Percentiles rank a stretch among this genome's conserved stretches.
These are phyloP conservation scores for Pteruthius melanotis DNA, from an alignment of 2,113 vertebrate species.

Conservation along the genomic window DNA sequence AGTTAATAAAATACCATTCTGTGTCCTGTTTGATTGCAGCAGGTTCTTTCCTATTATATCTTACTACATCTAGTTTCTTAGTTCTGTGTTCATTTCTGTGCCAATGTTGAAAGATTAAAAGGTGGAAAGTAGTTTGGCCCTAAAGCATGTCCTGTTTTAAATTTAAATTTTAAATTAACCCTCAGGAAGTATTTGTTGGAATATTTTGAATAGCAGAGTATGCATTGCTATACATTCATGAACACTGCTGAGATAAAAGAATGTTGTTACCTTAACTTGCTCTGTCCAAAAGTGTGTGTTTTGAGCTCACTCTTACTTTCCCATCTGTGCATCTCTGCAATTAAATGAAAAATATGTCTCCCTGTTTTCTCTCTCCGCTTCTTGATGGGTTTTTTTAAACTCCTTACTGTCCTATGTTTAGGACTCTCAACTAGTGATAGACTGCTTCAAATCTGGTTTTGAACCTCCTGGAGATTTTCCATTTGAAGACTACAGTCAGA, in stretches of 20 bases:
- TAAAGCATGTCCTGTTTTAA: background rate
- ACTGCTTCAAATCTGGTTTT: constrained; percentile 97
- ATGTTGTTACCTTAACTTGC: background rate
- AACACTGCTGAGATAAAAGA: background rate
- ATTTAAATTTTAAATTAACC: too few species aligned
- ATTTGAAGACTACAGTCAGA: constrained; percentile 97
- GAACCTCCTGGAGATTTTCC: constrained; percentile 93
- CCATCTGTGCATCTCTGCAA: background rate
- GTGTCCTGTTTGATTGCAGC: background rate
- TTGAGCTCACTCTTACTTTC: background rate
- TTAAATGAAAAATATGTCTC: background rate
- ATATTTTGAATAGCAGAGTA: background rate
- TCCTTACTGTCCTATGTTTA: constrained; percentile 50
- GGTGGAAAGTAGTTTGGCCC: background rate
- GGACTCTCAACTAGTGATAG: constrained; percentile 92
- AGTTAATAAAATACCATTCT: background rate
- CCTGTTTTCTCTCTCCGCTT: background rate
- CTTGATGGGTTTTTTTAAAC: constrained; percentile 6
- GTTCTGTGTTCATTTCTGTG: background rate
- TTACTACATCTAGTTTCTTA: background rate
- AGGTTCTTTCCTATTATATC: background rate
- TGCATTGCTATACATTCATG: background rate
- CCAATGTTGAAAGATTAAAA: background rate
- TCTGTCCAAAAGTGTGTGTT: background rate
- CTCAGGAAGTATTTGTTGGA: background rate